phyloP scores from a whole-genome alignment of 2,888 invertebrate species.

The Siphlonurus alternatus region DNA sequence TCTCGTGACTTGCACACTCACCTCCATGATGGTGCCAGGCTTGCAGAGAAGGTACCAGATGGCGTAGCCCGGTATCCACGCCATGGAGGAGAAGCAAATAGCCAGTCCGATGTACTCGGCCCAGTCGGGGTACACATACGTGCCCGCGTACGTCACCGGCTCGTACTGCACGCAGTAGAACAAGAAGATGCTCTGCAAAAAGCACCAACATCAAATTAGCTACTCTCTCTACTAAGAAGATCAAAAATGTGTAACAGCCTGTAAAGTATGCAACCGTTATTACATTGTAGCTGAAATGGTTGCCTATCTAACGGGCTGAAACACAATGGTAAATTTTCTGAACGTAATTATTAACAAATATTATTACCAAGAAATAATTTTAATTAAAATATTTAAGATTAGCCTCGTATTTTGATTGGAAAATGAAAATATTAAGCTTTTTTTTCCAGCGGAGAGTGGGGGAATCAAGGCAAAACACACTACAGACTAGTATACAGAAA shows the following conservation, averaged over 20 bases:
- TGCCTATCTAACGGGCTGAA: too few relatives aligned
- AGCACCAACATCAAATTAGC: slow-evolving; percentile 1
- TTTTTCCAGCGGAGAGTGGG: too few relatives aligned
- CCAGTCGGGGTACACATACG: slow-evolving; percentile 41
- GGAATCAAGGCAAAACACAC: too few relatives aligned
- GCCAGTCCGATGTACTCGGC: slow-evolving; percentile 39
- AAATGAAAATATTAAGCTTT: too few relatives aligned
- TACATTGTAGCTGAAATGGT: too few relatives aligned
- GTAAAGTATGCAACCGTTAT: too few relatives aligned
- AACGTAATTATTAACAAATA: too few relatives aligned
- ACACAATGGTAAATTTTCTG: too few relatives aligned
- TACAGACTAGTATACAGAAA: too few relatives aligned
- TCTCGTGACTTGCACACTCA: slow-evolving; percentile 19
- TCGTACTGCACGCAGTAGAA: slow-evolving; percentile 41
- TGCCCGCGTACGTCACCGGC: slow-evolving; percentile 36
- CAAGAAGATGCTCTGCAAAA: slow-evolving; percentile 39
- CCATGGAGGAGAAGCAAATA: slow-evolving; percentile 44
- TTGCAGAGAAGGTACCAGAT: slow-evolving; percentile 36
- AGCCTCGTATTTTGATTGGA: too few relatives aligned
- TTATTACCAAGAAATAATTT: too few relatives aligned
- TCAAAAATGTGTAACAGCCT: neutral
- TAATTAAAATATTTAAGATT: too few relatives aligned
- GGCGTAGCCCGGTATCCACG: slow-evolving; percentile 44
- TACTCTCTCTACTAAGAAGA: neutral
- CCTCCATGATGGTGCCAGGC: slow-evolving; percentile 35